phyloP scores from a whole-genome alignment of 2,888 invertebrate genomes.

The Hylaea fasciaria region DNA sequence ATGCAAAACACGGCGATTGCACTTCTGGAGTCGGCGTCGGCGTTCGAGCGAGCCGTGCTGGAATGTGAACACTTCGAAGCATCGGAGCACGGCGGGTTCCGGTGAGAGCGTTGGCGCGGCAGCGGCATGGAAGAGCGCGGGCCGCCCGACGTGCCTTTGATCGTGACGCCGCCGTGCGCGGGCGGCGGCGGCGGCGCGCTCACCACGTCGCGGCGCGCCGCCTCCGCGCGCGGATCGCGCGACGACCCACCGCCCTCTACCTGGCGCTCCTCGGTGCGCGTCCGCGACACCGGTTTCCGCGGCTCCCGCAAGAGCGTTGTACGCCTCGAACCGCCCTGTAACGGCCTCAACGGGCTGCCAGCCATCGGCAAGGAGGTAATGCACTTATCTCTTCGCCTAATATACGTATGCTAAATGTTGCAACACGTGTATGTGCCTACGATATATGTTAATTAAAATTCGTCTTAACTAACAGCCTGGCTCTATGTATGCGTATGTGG shows the following conservation, averaged over 20 bases:
- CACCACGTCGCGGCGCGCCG: conserved; percentile 73
- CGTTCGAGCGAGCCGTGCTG: conserved; percentile 77
- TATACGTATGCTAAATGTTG: conserved; percentile 24
- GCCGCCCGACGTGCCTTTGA: conserved; percentile 79
- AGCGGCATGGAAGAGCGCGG: conserved; percentile 85
- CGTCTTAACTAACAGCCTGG: not conserved
- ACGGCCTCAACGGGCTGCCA: conserved; percentile 85
- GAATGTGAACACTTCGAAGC: conserved; percentile 80
- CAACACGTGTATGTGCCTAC: conserved; percentile 14
- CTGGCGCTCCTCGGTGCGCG: conserved; percentile 87
- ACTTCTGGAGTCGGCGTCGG: conserved; percentile 77
- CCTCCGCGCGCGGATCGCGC: conserved; percentile 74
- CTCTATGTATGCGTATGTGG: not conserved
- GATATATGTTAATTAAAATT: not conserved
- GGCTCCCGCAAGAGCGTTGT: conserved; percentile 87
- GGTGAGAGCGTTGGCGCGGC: conserved; percentile 84
- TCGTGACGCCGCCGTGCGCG: conserved; percentile 74
- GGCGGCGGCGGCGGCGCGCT: conserved; percentile 67
- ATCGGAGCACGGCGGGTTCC: conserved; percentile 79
- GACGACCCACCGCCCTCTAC: conserved; percentile 77
- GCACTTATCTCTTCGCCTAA: conserved; percentile 66
- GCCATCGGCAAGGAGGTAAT: conserved; percentile 86
- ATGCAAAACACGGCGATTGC: conserved; percentile 83
- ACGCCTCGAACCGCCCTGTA: conserved; percentile 87
- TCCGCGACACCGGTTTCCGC: conserved; percentile 86